Conservation (phyloP, 2,888 invertebrate species). For the Ormyrus nitidulus region DNA sequence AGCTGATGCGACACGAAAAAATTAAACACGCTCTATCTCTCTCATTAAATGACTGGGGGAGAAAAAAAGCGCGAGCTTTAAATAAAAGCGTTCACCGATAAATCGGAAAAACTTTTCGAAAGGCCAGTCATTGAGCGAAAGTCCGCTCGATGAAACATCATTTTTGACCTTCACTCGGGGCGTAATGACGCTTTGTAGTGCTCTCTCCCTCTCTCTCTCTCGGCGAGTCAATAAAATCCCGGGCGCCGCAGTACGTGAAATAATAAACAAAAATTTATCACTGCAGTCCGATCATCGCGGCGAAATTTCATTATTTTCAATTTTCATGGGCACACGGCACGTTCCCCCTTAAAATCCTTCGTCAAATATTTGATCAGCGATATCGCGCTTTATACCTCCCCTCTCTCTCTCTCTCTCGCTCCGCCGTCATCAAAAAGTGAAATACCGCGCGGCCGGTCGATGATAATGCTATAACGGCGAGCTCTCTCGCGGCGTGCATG, state of each 20-base stretch:
- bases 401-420: constrained; percentile 2
- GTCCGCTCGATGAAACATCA: not conserved
- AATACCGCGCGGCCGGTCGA: constrained; percentile 46
- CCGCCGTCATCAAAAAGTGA: constrained; percentile 54
- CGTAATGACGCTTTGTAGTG: too few species aligned
- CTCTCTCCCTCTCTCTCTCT: too few species aligned
- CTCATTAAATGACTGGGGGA: too few species aligned
- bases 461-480: constrained; percentile 24
- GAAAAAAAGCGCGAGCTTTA: too few species aligned
- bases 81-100: too few species aligned
- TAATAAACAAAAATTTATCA: constrained; percentile 52
- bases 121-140: not conserved
- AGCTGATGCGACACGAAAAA: too few species aligned
- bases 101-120: too few species aligned
- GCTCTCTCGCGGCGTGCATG: not conserved
- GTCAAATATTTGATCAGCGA: constrained; percentile 56
- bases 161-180: not conserved
- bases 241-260: not conserved
- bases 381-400: constrained; percentile 45
- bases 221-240: constrained; percentile 23
- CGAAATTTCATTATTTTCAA: constrained; percentile 54
- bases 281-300: constrained; percentile 67
- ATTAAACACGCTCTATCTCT: too few species aligned
- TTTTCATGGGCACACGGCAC: constrained; percentile 46
- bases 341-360: constrained; percentile 50